Conservation (phyloP, 92 coral and sea anemone species). For the Epizoanthus ramosus region DNA sequence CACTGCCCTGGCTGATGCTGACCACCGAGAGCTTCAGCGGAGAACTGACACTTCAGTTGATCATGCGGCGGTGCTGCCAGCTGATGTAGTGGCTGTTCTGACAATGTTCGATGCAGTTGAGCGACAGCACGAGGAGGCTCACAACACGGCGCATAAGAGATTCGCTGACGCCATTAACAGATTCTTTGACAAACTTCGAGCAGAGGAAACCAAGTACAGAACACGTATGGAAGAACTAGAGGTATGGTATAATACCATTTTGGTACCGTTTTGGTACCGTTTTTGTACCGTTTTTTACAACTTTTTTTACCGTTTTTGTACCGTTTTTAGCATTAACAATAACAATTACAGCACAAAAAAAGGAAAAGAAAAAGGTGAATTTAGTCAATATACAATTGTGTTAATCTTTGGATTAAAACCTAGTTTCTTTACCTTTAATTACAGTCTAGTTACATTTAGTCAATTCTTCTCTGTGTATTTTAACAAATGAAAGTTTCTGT, state of each 20-base stretch:
- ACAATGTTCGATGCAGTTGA: slow-evolving; percentile 86
- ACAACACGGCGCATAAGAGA: slow-evolving; percentile 83
- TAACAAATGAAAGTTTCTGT: too few relatives aligned
- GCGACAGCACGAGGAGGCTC: slow-evolving; percentile 75
- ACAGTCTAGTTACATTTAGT: too few relatives aligned
- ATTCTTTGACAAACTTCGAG: slow-evolving; percentile 93
- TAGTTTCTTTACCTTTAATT: too few relatives aligned
- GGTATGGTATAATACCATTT: slow-evolving; percentile 49
- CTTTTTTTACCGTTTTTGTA: too few relatives aligned
- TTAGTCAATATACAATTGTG: too few relatives aligned
- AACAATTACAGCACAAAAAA: too few relatives aligned
- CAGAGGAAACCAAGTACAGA: slow-evolving; percentile 90
- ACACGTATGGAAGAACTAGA: slow-evolving; percentile 97
- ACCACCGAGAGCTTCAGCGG: slow-evolving; percentile 94
- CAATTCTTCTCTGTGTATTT: too few relatives aligned
- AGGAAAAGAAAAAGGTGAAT: too few relatives aligned
- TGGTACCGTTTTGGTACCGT: not conserved
- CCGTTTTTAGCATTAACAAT: too few relatives aligned
- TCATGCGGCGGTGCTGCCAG: slow-evolving; percentile 90
- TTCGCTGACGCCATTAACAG: slow-evolving; percentile 87
- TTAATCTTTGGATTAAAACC: too few relatives aligned
- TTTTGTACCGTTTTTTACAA: not conserved
- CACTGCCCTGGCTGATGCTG: slow-evolving; percentile 86
- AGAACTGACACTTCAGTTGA: slow-evolving; percentile 93
- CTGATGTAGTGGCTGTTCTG: slow-evolving; percentile 89